Percentiles rank a stretch among this genome's conserved stretches.
These are phyloP conservation scores for Elymnias hypermnestra DNA, from an alignment of 1,140 invertebrate species.

Conservation along the genomic window DNA sequence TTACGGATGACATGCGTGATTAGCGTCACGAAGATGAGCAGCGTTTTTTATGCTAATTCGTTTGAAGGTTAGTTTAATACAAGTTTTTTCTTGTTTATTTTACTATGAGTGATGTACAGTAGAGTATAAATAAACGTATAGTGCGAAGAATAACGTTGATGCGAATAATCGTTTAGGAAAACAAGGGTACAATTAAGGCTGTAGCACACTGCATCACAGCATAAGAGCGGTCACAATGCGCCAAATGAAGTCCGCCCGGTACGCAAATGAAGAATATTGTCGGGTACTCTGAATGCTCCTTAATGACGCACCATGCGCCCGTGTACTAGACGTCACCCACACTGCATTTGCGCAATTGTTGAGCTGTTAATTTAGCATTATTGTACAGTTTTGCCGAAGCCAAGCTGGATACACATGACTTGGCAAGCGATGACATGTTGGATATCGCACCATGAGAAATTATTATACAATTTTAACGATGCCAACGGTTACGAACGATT, in stretches of 20 bases:
- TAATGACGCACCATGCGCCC: slow-evolving; percentile 53
- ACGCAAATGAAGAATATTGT: slow-evolving; percentile 75
- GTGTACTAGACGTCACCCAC: slow-evolving; percentile 42
- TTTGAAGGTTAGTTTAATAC: no score
- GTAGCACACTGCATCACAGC: slow-evolving; percentile 45
- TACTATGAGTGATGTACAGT: no score
- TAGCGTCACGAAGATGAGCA: no score
- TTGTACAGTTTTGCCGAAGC: slow-evolving; percentile 4
- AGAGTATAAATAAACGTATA: no score
- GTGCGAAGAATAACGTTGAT: neutral
- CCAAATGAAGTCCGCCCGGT: slow-evolving; percentile 61
- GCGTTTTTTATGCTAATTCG: no score
- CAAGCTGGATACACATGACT: neutral
- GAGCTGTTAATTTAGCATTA: slow-evolving; percentile 39
- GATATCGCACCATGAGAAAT: neutral
- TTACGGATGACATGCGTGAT: no score
- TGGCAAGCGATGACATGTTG: no score
- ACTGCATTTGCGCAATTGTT: slow-evolving; percentile 55
- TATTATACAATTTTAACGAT: no score
- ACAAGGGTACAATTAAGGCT: slow-evolving; percentile 71
- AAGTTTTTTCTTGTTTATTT: no score
- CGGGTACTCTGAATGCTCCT: slow-evolving; percentile 65
- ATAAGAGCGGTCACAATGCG: slow-evolving; percentile 60
- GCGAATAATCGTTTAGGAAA: slow-evolving; percentile 23
- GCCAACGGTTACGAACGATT: no score